Percentiles rank a stretch among this genome's conserved stretches.
Conservation (phyloP, 2,797 vertebrate genomes). For the Miichthys miiuy region DNA sequence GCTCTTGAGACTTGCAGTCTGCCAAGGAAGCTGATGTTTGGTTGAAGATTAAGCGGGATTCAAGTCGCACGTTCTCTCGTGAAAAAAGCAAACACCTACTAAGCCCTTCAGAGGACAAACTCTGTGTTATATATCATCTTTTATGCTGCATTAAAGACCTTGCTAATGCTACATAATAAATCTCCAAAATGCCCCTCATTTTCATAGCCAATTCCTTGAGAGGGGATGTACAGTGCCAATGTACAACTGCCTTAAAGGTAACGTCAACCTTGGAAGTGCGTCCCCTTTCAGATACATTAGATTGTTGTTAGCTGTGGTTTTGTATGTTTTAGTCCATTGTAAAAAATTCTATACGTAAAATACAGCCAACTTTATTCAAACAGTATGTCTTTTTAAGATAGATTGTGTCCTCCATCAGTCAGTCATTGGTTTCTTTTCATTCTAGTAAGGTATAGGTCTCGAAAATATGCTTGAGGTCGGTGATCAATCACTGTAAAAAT, state of each 20-base stretch:
- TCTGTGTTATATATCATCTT: conserved; percentile 56
- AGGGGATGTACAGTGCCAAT: conserved; percentile 38
- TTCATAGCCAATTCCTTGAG: conserved; percentile 66
- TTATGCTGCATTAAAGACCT: conserved; percentile 54
- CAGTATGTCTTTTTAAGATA: background rate
- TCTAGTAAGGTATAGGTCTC: background rate
- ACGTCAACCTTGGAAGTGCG: conserved; percentile 45
- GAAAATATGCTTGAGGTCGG: conserved; percentile 2
- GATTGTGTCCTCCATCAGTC: background rate
- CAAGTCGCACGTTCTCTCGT: conserved; percentile 50
- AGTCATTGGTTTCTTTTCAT: conserved; percentile 19
- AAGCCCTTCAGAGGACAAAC: conserved; percentile 71
- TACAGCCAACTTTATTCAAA: background rate
- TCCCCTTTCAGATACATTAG: conserved; percentile 10
- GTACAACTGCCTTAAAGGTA: conserved; percentile 34
- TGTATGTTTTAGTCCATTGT: background rate
- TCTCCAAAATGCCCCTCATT: conserved; percentile 51
- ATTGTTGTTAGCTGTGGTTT: background rate
- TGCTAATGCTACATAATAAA: conserved; percentile 59
- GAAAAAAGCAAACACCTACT: conserved; percentile 51
- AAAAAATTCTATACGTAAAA: background rate
- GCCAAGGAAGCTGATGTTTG: conserved; percentile 61
- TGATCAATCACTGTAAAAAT: conserved; percentile 20
- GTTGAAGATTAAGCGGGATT: conserved; percentile 60
- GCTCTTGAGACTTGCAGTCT: conserved; percentile 47